A percentile compares a stretch with the other conserved stretches of the same genome.
Conservation (phyloP, 2,113 vertebrate species). For the Poeciliopsis retropinna region DNA sequence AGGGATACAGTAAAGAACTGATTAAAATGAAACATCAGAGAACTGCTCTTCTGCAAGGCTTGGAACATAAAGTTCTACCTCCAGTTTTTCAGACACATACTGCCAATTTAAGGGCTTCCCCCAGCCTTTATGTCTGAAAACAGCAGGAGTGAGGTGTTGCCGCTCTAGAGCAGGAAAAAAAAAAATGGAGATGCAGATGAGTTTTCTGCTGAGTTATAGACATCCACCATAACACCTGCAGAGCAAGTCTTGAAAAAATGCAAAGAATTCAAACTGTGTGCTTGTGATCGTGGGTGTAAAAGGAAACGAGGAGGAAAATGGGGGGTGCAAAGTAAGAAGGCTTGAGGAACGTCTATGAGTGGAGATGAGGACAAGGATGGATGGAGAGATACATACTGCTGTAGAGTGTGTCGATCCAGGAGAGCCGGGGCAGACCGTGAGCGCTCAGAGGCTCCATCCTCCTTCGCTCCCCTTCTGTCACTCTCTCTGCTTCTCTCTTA, state of each 20-base stretch:
- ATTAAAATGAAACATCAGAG: constrained; percentile 63
- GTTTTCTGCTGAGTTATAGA: constrained; percentile 6
- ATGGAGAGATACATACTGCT: constrained; percentile 88
- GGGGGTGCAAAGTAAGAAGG: constrained; percentile 23
- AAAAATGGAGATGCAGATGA: neutral
- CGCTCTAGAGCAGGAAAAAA: neutral
- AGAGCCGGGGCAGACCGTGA: constrained; percentile 92
- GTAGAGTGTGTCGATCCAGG: constrained; percentile 98
- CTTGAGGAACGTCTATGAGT: constrained; percentile 35
- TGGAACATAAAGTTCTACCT: constrained; percentile 67
- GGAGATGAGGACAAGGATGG: constrained; percentile 19
- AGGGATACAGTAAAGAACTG: constrained; percentile 38
- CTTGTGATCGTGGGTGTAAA: constrained; percentile 26
- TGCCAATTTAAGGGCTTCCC: constrained; percentile 34
- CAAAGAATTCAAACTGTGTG: constrained; percentile 40
- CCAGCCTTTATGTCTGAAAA: constrained; percentile 12
- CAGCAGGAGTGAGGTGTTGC: constrained; percentile 24
- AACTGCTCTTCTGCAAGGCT: constrained; percentile 46
- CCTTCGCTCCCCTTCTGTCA: constrained; percentile 42
- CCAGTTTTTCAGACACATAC: constrained; percentile 35
- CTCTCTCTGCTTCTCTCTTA: constrained; percentile 40
- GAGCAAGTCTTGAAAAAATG: constrained; percentile 47
- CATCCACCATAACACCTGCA: constrained; percentile 49
- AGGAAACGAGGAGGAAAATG: constrained; percentile 26
- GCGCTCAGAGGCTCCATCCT: constrained; percentile 96